Conservation (phyloP, 2,113 vertebrate genomes). For the Dromaius novaehollandiae region DNA sequence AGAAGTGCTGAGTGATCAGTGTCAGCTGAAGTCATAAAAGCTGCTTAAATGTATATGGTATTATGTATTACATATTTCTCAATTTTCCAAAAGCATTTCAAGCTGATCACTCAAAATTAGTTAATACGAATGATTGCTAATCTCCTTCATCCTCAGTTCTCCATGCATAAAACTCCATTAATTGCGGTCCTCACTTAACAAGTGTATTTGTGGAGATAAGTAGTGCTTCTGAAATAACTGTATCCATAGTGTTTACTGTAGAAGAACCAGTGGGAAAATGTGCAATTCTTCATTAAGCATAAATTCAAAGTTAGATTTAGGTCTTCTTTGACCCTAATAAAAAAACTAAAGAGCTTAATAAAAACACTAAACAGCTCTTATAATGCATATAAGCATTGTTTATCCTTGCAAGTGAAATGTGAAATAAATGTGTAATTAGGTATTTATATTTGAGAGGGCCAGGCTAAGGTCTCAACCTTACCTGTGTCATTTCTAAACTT, state of each 20-base stretch:
- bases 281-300: background rate
- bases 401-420: background rate
- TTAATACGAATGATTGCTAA: background rate
- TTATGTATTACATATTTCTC: background rate
- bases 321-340: background rate
- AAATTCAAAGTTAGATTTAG: background rate
- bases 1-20: background rate
- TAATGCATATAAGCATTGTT: background rate
- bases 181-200: background rate
- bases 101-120: background rate
- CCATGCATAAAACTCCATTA: background rate
- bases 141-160: background rate
- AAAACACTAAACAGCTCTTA: background rate
- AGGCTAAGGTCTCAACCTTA: background rate
- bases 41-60: background rate
- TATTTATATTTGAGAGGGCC: background rate
- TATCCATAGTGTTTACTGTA: background rate
- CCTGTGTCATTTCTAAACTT: background rate
- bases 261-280: background rate
- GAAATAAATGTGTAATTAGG: background rate
- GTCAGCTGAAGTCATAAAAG: background rate
- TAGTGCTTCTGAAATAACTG: background rate
- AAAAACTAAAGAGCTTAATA: background rate
- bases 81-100: background rate
- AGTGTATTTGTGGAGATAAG: background rate